phyloP scores from a whole-genome alignment of 2,113 vertebrate genomes.

The Electrona antarctica region DNA sequence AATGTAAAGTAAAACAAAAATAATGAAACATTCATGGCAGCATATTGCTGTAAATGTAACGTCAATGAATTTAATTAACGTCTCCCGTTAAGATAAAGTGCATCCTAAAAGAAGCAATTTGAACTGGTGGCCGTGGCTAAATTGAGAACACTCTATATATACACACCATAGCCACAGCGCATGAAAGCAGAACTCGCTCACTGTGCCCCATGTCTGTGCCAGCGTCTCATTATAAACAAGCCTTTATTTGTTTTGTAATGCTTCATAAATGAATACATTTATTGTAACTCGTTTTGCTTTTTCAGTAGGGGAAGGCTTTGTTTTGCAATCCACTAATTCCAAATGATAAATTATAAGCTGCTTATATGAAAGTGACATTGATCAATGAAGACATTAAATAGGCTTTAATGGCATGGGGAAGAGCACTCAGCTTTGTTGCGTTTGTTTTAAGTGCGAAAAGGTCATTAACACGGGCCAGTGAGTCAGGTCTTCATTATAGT shows the following conservation, averaged over 20 bases:
- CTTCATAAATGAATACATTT: constrained; percentile 30
- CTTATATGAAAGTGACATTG: constrained; percentile 69
- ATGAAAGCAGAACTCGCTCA: background rate
- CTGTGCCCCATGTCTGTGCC: constrained; percentile 1
- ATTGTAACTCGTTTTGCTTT: constrained; percentile 49
- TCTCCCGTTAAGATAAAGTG: constrained; percentile 26
- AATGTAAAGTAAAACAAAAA: constrained; percentile 9
- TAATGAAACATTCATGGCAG: constrained; percentile 31
- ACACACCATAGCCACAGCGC: background rate
- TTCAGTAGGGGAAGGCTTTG: constrained; percentile 16
- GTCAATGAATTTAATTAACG: constrained; percentile 42
- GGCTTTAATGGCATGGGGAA: constrained; percentile 63
- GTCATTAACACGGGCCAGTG: constrained; percentile 65
- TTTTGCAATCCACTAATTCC: constrained; percentile 54
- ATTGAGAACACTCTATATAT: background rate
- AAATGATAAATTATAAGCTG: constrained; percentile 69
- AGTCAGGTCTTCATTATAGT: constrained; percentile 61
- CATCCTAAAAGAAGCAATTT: constrained; percentile 25
- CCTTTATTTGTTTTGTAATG: background rate
- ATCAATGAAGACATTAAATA: constrained; percentile 76
- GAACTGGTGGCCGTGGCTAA: constrained; percentile 30
- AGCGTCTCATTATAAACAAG: constrained; percentile 12
- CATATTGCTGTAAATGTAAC: constrained; percentile 27
- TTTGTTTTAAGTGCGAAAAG: constrained; percentile 60
- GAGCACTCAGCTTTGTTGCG: constrained; percentile 58